Evolutionary conservation across 2,888 invertebrate species (phyloP).

Genomic region (Coecobrya sp.): DNA sequence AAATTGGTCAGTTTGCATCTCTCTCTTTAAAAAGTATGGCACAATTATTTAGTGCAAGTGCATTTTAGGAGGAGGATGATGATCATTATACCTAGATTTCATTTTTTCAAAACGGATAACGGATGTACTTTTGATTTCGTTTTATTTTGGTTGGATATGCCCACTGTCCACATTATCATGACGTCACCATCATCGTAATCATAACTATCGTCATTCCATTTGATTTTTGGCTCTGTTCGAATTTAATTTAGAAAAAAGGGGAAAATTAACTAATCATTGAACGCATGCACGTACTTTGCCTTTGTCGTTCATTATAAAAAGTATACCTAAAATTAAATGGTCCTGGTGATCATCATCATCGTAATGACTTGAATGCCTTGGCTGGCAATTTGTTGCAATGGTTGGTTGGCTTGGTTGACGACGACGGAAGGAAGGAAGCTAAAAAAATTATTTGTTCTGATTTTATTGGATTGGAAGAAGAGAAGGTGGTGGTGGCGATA

Average conservation of each 20-base stretch:
- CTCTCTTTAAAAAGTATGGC: background rate
- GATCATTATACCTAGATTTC: background rate
- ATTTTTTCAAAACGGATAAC: slow-evolving; percentile 6
- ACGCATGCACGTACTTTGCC: slow-evolving; percentile 2
- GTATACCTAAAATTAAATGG: background rate
- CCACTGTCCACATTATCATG: background rate
- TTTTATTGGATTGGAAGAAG: background rate
- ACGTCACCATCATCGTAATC: background rate
- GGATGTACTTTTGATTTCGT: slow-evolving; percentile 7
- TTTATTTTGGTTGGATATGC: background rate
- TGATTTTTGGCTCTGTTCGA: background rate
- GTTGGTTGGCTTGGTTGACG: too few species aligned
- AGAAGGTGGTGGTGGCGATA: too few species aligned
- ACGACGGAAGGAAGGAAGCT: slow-evolving; percentile 7
- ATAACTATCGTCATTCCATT: background rate
- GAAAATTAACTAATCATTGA: slow-evolving; percentile 17
- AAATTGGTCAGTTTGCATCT: slow-evolving; percentile 16
- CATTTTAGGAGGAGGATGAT: background rate
- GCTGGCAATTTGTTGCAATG: background rate
- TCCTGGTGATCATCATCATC: background rate
- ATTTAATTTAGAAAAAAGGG: slow-evolving; percentile 11
- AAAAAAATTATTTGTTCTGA: background rate
- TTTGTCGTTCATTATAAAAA: slow-evolving; percentile 12
- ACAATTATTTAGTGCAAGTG: background rate
- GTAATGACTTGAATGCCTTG: background rate